phyloP scores from a whole-genome alignment of 2,888 invertebrate genomes.

The Caenorhabditis sinica region DNA sequence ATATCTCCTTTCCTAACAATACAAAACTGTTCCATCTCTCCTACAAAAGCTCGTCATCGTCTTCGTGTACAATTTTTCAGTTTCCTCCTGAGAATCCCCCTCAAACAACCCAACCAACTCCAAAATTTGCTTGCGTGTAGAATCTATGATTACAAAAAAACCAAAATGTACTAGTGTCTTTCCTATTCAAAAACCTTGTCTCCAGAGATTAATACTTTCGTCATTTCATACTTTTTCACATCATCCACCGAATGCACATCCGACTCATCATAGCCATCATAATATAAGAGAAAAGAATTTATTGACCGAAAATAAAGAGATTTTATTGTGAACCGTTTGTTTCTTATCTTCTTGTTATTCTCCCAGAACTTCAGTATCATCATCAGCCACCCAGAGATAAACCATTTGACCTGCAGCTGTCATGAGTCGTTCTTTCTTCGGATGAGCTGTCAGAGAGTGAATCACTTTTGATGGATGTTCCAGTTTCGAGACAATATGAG shows the following conservation, averaged over 20 bases:
- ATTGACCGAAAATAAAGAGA: slow-evolving; percentile 30
- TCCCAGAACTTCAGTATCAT: slow-evolving; percentile 51
- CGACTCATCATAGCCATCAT: slow-evolving; percentile 35
- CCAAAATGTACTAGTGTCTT: slow-evolving; percentile 50
- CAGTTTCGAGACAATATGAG: slow-evolving; percentile 71
- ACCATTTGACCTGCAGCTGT: slow-evolving; percentile 72
- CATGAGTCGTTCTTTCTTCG: slow-evolving; percentile 75
- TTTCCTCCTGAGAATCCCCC: slow-evolving; percentile 21
- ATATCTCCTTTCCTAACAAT: slow-evolving; percentile 21
- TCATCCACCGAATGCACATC: slow-evolving; percentile 20
- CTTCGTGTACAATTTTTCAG: slow-evolving; percentile 36
- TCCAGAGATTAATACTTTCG: slow-evolving; percentile 21
- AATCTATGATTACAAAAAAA: slow-evolving; percentile 19
- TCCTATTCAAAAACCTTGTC: slow-evolving; percentile 12
- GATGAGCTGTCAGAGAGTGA: slow-evolving; percentile 80
- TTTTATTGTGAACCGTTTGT: not conserved
- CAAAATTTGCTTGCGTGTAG: slow-evolving; percentile 44
- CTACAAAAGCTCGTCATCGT: slow-evolving; percentile 13
- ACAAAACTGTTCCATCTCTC: slow-evolving; percentile 9
- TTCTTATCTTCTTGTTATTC: slow-evolving; percentile 6
- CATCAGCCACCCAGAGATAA: slow-evolving; percentile 66
- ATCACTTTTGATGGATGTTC: slow-evolving; percentile 77
- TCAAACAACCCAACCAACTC: not conserved
- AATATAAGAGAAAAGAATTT: slow-evolving; percentile 16
- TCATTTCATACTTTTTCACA: slow-evolving; percentile 8